Percentiles rank a stretch among this genome's conserved stretches.
These are phyloP conservation scores for Mobula birostris DNA, from an alignment of 2,113 vertebrate species.

Conservation along the genomic window DNA sequence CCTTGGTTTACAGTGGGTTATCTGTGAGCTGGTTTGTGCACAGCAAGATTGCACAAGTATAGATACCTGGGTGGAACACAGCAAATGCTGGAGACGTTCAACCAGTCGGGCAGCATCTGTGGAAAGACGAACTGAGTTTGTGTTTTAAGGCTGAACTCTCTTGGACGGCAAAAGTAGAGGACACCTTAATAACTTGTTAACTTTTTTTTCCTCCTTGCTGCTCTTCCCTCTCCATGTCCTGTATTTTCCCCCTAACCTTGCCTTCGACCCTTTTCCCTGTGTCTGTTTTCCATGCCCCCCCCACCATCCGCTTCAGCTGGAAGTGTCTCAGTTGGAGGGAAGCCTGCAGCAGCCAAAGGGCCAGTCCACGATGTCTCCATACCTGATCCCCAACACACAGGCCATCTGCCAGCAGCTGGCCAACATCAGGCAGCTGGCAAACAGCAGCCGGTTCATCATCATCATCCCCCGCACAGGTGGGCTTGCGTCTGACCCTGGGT, in stretches of 20 bases:
- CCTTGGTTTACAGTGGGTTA: too few species aligned
- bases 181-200: too few species aligned
- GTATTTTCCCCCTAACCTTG: too few species aligned
- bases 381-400: constrained; percentile 84
- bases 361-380: constrained; percentile 93
- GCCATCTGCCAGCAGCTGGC: constrained; percentile 86
- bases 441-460: constrained; percentile 88
- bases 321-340: constrained; percentile 93
- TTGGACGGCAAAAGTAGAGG: too few species aligned
- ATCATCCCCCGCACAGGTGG: constrained; percentile 92
- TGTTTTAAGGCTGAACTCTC: too few species aligned
- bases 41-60: background rate
- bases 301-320: constrained; percentile 59
- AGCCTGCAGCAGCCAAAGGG: constrained; percentile 92
- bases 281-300: background rate
- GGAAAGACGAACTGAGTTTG: too few species aligned
- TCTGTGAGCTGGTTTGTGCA: background rate
- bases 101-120: too few species aligned
- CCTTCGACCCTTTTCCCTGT: too few species aligned
- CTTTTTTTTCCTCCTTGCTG: too few species aligned
- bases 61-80: too few species aligned
- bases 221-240: too few species aligned
- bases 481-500: background rate
- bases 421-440: constrained; percentile 76
- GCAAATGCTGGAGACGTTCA: background rate